Base-by-base conservation (phyloP, 2,113 vertebrate genomes). In the Pogonocichla stellata region DNA sequence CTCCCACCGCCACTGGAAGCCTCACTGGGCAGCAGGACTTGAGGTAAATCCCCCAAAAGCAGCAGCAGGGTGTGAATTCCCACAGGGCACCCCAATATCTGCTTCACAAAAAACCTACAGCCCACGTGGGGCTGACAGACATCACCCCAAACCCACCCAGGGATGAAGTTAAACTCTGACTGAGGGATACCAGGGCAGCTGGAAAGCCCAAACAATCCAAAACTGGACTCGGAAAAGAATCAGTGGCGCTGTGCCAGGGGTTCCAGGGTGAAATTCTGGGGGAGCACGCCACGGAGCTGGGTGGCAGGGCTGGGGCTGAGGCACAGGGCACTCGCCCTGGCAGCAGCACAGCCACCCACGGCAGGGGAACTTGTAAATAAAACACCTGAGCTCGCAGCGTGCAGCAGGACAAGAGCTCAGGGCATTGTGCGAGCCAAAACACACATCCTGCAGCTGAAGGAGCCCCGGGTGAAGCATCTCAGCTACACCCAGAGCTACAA, bases 141-240 rank as follows among this genome's bases (percentile, higher is more conserved):
- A 5, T 1, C 36, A 2, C 56, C 88, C 53, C 6, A 8, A 50
- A 53, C 3, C 23, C 33, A 45, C 72, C 25, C 45, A 3, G 60
- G 40, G 48, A 8, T 31, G 69, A 38, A 10, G 36, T 16, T 24
- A 18, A 47, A 36, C 72, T 6, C 31, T 6, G 74, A 43, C 74
- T 15, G 1, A 33, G 56, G 67, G 65, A 16, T 0, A 20, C 8
- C 33, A 6, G 1, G 0, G 61, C 0, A 6, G 67, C 14, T 7
- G 42, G 25, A n/a, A 85, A 78, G 14, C 34, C 14, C 1, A 10
- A 58, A 16, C 1, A 16, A 2, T 4, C 19, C 66, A 12, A 58
- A 17, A 12, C 6, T 10, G 1, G 3, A 12, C 48, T 45, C 6
- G 3, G 48, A 2, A 22, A 31, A 58, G 69, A 38, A 14, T 6